A percentile compares a stretch with the other conserved stretches of the same genome.
Evolutionary conservation across 2,888 invertebrate genomes (phyloP).

Genomic region (Sceliomorpha sp.): DNA sequence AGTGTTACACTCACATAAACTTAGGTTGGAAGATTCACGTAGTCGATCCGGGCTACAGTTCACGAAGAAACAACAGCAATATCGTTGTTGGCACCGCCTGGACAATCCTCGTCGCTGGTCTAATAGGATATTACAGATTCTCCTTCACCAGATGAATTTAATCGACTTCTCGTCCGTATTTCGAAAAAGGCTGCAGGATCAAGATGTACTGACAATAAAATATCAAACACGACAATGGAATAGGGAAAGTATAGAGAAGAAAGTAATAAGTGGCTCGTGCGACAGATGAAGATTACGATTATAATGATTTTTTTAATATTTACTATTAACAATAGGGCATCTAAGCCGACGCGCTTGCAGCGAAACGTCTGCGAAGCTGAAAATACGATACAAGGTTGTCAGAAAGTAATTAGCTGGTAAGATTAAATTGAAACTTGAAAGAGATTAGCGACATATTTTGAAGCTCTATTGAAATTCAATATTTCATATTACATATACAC

Average conservation of each 20-base stretch:
- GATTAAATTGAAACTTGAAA: constrained; percentile 65
- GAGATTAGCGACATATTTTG: constrained; percentile 76
- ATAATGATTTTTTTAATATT: constrained; percentile 5
- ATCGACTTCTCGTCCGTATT: constrained; percentile 3
- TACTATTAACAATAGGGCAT: too few relatives aligned
- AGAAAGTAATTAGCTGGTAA: constrained; percentile 77
- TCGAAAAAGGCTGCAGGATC: constrained; percentile 9
- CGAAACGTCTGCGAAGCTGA: constrained; percentile 37
- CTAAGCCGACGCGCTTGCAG: constrained; percentile 14
- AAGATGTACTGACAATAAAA: constrained; percentile 11
- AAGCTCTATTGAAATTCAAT: constrained; percentile 76
- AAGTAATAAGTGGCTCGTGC: constrained; percentile 55
- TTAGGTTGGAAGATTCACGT: constrained; percentile 96
- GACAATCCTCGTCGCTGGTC: constrained; percentile 55
- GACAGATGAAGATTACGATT: constrained; percentile 24
- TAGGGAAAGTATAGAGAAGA: constrained; percentile 42
- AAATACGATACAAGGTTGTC: constrained; percentile 78
- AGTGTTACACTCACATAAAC: constrained; percentile 96
- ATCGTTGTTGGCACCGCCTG: constrained; percentile 34
- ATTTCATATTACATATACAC: constrained; percentile 73
- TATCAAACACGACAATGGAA: constrained; percentile 19
- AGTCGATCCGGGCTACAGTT: constrained; percentile 85
- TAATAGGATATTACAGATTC: constrained; percentile 26
- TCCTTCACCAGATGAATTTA: constrained; percentile 62
- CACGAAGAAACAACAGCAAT: constrained; percentile 58